Percentiles rank a stretch among this genome's conserved stretches.
phyloP scores from a whole-genome alignment of 2,113 vertebrate genomes.

The Cryptomyrus ogoouensis region DNA sequence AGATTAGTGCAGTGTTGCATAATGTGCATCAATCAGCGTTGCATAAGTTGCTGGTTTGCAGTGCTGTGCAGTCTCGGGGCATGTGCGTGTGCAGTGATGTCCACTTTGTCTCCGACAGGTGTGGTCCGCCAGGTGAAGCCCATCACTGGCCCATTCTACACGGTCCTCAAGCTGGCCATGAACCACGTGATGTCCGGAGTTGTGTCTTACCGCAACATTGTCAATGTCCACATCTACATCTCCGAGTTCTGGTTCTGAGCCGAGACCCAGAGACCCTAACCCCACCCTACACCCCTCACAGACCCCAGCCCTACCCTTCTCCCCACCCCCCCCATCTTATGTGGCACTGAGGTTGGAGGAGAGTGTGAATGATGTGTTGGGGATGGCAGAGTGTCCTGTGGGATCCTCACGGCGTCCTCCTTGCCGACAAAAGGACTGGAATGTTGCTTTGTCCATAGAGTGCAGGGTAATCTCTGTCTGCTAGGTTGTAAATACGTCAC shows the following conservation, averaged over 20 bases:
- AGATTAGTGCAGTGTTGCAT: not conserved
- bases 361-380: not conserved
- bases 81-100: not conserved
- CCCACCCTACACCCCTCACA: not conserved
- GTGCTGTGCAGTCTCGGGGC: not conserved
- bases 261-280: not conserved
- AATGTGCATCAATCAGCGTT: not conserved
- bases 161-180: conserved; percentile 83
- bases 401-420: not conserved
- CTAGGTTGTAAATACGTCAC: not conserved
- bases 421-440: not conserved
- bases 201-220: conserved; percentile 77
- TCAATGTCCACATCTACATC: conserved; percentile 86
- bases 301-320: not conserved
- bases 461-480: not conserved
- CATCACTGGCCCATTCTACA: conserved; percentile 74
- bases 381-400: not conserved
- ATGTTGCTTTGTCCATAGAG: not conserved
- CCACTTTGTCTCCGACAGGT: conserved; percentile 59
- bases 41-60: not conserved
- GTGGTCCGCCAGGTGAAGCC: conserved; percentile 84
- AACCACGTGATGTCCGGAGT: conserved; percentile 77
- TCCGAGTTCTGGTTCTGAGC: conserved; percentile 93
- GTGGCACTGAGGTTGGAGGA: not conserved
- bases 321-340: not conserved